A percentile compares a stretch with the other conserved stretches of the same genome.
Evolutionary conservation across 2,113 vertebrate species (phyloP).

Genomic region (Dipodomys ordii): DNA sequence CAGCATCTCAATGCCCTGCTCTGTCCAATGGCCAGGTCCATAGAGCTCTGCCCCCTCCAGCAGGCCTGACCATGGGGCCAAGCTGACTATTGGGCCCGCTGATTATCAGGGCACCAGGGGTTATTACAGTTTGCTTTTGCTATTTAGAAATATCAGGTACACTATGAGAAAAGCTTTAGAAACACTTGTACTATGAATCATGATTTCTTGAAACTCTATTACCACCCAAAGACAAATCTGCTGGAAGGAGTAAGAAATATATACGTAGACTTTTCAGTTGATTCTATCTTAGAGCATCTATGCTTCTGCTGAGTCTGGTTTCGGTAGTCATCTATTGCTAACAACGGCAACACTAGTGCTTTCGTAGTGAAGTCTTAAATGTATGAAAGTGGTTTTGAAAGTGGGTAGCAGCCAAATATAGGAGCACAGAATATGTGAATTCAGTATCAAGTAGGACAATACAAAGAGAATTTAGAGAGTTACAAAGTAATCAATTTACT

Average conservation of each 20-base stretch:
- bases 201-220: not conserved
- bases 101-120: no score
- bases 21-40: no score
- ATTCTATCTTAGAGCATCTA: not conserved
- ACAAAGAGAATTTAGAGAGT: not conserved
- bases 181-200: not conserved
- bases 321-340: not conserved
- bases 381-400: not conserved
- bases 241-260: not conserved
- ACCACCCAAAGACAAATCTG: not conserved
- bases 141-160: not conserved
- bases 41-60: no score
- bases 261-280: not conserved
- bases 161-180: not conserved
- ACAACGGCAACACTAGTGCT: not conserved
- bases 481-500: not conserved
- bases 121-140: not conserved
- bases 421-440: not conserved
- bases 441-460: not conserved
- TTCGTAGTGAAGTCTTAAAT: conserved; percentile 1
- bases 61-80: no score
- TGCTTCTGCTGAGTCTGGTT: not conserved
- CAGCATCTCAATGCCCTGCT: no score
- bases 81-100: no score
- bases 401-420: not conserved